A percentile compares a stretch with the other conserved stretches of the same genome.
phyloP scores from a whole-genome alignment of 2,888 invertebrate species.

The Lamellibrachia columna region DNA sequence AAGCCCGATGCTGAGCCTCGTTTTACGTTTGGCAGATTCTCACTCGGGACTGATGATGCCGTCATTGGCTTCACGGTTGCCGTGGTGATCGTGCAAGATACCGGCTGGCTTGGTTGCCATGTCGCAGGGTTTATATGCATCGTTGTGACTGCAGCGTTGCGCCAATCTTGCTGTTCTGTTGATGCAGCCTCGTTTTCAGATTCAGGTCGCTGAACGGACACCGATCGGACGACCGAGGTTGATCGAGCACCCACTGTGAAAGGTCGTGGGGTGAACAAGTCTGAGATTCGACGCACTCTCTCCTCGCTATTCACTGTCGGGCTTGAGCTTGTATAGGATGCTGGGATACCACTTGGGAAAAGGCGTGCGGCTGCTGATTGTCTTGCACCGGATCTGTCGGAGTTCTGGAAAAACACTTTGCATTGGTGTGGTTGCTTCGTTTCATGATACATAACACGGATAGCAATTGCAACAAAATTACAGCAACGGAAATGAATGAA shows the following conservation, averaged over 20 bases:
- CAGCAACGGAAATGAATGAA: too few relatives aligned
- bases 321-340: slow-evolving; percentile 23
- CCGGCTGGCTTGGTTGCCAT: neutral
- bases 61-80: slow-evolving; percentile 32
- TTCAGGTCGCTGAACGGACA: neutral
- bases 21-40: slow-evolving; percentile 2
- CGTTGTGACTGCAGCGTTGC: neutral
- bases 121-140: neutral
- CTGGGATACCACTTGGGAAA: slow-evolving; percentile 24
- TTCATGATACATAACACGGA: neutral
- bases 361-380: slow-evolving; percentile 23
- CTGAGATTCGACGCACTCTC: slow-evolving; percentile 30
- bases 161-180: neutral
- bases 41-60: neutral
- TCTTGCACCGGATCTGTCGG: neutral
- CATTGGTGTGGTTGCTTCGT: neutral
- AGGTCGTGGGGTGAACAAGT: slow-evolving; percentile 35
- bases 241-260: slow-evolving; percentile 6
- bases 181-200: neutral
- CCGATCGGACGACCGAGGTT: neutral
- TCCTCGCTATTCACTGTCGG: slow-evolving; percentile 25
- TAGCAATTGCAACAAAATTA: too few relatives aligned
- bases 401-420: neutral
- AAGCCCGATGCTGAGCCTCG: neutral
- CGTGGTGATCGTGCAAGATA: slow-evolving; percentile 3